These are phyloP conservation scores for Gavia stellata DNA, from an alignment of 2,113 vertebrate genomes.

Conservation along the genomic window DNA sequence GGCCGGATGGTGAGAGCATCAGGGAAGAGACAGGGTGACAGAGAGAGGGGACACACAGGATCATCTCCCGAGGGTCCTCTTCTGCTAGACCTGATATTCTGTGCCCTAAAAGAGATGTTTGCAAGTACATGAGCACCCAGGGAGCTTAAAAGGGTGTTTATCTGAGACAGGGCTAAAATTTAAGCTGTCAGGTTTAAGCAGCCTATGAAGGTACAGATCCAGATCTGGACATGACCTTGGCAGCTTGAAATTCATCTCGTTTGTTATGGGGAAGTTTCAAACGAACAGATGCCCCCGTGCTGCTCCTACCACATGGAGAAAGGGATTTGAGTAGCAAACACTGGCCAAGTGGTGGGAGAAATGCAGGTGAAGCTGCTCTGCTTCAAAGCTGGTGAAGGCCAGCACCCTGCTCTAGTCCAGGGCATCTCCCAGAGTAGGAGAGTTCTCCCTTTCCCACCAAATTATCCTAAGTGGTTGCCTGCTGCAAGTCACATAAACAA, in stretches of 20 bases:
- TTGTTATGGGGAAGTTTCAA: background rate
- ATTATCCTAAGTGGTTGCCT: background rate
- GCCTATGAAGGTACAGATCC: background rate
- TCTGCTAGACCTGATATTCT: background rate
- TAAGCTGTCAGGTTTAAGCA: background rate
- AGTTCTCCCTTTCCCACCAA: background rate
- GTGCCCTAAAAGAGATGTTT: background rate
- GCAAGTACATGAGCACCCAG: background rate
- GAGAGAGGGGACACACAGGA: background rate
- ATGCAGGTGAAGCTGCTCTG: background rate
- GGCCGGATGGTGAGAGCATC: background rate
- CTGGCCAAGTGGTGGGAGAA: rapidly evolving
- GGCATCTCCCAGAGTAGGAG: background rate
- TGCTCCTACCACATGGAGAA: background rate
- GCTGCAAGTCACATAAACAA: background rate
- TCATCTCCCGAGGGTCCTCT: background rate
- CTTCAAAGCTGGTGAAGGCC: background rate
- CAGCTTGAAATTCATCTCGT: background rate
- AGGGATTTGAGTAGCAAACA: background rate
- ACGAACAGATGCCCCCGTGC: rapidly evolving
- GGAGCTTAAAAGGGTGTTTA: background rate
- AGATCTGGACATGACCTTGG: background rate
- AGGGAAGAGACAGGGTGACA: background rate
- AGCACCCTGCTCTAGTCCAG: background rate
- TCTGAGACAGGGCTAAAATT: background rate